A percentile compares a stretch with the other conserved stretches of the same genome.
Conservation (phyloP, 35 echinoderm and acorn worm species). For the Diadema setosum region DNA sequence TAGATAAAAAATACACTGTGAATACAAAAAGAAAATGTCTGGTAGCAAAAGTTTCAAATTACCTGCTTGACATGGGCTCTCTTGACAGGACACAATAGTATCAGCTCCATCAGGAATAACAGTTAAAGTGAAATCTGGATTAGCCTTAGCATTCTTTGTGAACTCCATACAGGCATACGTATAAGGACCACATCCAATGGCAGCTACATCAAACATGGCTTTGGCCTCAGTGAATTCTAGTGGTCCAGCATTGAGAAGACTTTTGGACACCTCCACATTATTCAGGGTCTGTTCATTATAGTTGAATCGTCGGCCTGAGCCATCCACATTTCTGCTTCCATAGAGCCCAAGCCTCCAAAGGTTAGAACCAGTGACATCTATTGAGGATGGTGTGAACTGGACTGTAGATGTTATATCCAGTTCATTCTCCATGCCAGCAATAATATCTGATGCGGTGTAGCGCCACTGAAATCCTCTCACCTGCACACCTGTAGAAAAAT, state of each 20-base stretch:
- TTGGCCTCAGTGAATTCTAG: conserved; percentile 17
- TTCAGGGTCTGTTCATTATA: conserved; percentile 55
- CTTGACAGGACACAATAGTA: conserved; percentile 44
- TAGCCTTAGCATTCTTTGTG: conserved; percentile 55
- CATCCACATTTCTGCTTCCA: conserved; percentile 69
- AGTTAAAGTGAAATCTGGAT: conserved; percentile 60
- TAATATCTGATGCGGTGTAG: conserved; percentile 37
- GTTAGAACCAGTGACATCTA: conserved; percentile 25
- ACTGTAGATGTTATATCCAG: conserved; percentile 44
- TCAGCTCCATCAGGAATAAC: conserved; percentile 34
- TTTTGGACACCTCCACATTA: conserved; percentile 15
- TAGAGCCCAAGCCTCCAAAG: conserved; percentile 69
- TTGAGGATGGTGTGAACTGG: conserved; percentile 16
- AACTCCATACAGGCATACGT: conserved; percentile 88
- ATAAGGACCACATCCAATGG: conserved; percentile 78
- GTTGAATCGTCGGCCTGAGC: conserved; percentile 38
- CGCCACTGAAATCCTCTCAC: conserved; percentile 60
- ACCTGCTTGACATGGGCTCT: conserved; percentile 52
- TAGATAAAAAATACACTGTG: too few relatives aligned
- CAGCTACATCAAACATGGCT: conserved; percentile 83
- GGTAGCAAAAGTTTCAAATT: too few relatives aligned
- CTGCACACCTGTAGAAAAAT: conserved; percentile 60
- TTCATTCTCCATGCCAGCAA: conserved; percentile 64
- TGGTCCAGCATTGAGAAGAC: not conserved
- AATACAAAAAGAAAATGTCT: too few relatives aligned